Evolutionary conservation across 2,113 vertebrate genomes (phyloP), one percentile per base, ranked within the genome.

Genomic region (Pseudorasbora parva): DNA sequence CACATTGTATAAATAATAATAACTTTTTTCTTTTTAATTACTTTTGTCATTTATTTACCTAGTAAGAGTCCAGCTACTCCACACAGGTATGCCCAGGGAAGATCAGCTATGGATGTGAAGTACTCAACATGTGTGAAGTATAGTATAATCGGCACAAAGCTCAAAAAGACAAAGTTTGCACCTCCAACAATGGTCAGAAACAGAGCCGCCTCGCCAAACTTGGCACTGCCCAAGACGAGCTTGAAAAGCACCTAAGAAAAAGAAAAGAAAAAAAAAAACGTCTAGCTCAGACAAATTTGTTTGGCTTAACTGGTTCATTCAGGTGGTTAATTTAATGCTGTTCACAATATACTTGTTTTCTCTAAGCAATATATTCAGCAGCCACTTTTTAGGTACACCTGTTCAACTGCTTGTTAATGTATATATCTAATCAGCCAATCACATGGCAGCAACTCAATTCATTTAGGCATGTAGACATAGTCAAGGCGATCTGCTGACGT

Each of bases 141-240:
- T 89, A 99, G 95, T 86, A 97, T 94, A 88, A 97, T 86, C 1
- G 97, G 97, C 90, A 98, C 93, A 82, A 96, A 96, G 91, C 96
- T 96, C 92, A 99, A 80, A 59, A 98, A 97, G 87, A 97, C 91
- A 86, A 97, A 88, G 66, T 98, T 99, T 92, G 97, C 96, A 45
- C 96, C 94, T 27, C 96, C 97, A 73, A 99, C 93, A 21, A 97
- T 93, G 64, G 95, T 97, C 89, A 99, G 90, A 89, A 99, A 99
- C 90, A 99, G 95, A 85, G 97, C 97, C 25, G 97, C 97, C 92
- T 99, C 97, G 85, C 97, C 97, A 76, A 97, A 99, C 92, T 97
- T 98, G 86, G 97, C 97, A 86, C 97, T 97, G 90, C 97, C 97
- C 86, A 99, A 93, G 87, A 98, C 95, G 90, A 99, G 96, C 92